Percentiles rank a stretch among this genome's conserved stretches.
Evolutionary conservation across 1,140 invertebrate genomes (phyloP).

Genomic region (Olivierus martensii): DNA sequence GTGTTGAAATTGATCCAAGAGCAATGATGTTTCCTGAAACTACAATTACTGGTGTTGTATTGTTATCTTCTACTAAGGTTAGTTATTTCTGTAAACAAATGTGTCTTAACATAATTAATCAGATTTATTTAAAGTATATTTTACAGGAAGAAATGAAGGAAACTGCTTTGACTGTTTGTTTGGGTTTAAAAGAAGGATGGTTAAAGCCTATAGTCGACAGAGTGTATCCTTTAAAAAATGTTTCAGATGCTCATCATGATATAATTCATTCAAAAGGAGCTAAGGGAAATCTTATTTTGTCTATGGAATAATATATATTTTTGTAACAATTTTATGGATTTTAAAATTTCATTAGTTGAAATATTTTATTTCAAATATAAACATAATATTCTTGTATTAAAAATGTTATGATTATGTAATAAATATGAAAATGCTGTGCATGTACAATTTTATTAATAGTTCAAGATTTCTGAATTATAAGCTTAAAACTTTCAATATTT

Average conservation of each 20-base stretch:
- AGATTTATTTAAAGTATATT: neutral
- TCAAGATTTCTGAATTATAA: too few relatives aligned
- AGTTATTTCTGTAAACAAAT: constrained; percentile 12
- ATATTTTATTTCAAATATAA: too few relatives aligned
- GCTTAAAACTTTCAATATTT: too few relatives aligned
- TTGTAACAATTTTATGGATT: too few relatives aligned
- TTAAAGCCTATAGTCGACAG: constrained; percentile 35
- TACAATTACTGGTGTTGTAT: constrained; percentile 32
- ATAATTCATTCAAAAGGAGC: constrained; percentile 24
- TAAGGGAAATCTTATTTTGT: constrained; percentile 28
- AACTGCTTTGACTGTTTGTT: constrained; percentile 26
- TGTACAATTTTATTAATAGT: too few relatives aligned
- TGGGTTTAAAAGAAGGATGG: constrained; percentile 33
- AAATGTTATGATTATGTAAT: too few relatives aligned
- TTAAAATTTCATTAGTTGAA: too few relatives aligned
- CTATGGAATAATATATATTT: neutral
- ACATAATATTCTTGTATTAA: too few relatives aligned
- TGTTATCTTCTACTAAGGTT: constrained; percentile 29
- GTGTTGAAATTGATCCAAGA: constrained; percentile 36
- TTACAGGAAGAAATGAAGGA: constrained; percentile 33
- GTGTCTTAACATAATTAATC: neutral
- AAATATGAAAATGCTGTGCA: too few relatives aligned
- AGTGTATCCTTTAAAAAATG: constrained; percentile 32
- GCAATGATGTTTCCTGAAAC: constrained; percentile 38
- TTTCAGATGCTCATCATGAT: constrained; percentile 27